Conservation (phyloP, 2,797 vertebrate species). For the Hylomyscus alleni region DNA sequence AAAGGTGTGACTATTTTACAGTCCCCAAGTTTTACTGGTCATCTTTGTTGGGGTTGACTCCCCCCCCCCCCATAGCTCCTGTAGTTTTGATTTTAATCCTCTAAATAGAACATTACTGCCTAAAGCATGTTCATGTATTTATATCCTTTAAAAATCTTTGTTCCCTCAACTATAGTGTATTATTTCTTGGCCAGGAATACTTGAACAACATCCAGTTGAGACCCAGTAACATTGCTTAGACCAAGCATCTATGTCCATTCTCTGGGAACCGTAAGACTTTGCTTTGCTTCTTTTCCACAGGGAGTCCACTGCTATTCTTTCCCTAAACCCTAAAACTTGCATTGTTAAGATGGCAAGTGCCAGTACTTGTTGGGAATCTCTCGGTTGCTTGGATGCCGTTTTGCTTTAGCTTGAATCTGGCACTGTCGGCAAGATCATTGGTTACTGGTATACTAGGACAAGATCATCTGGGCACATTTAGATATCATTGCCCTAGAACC, state of each 20-base stretch:
- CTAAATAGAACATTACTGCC: constrained; percentile 83
- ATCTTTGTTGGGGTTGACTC: not conserved
- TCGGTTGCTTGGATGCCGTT: constrained; percentile 35
- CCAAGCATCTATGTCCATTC: not conserved
- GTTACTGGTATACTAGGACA: constrained; percentile 15
- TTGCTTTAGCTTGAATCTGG: constrained; percentile 59
- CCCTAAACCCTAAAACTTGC: not conserved
- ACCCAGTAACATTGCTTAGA: constrained; percentile 22
- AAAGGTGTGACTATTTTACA: constrained; percentile 47
- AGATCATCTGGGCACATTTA: not conserved
- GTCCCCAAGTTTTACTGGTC: constrained; percentile 52
- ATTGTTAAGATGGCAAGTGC: not conserved
- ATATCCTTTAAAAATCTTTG: constrained; percentile 30
- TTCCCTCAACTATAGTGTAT: not conserved
- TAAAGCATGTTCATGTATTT: constrained; percentile 77
- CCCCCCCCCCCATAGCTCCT: constrained; percentile 66
- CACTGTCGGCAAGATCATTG: not conserved
- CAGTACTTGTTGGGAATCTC: not conserved
- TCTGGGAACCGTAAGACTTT: not conserved
- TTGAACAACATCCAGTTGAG: constrained; percentile 11
- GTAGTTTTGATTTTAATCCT: constrained; percentile 83
- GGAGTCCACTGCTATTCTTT: not conserved
- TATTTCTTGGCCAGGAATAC: constrained; percentile 23
- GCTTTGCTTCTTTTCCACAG: not conserved
- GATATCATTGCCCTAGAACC: not conserved